phyloP scores from a whole-genome alignment of 2,113 vertebrate genomes.

The Montifringilla adamsi region DNA sequence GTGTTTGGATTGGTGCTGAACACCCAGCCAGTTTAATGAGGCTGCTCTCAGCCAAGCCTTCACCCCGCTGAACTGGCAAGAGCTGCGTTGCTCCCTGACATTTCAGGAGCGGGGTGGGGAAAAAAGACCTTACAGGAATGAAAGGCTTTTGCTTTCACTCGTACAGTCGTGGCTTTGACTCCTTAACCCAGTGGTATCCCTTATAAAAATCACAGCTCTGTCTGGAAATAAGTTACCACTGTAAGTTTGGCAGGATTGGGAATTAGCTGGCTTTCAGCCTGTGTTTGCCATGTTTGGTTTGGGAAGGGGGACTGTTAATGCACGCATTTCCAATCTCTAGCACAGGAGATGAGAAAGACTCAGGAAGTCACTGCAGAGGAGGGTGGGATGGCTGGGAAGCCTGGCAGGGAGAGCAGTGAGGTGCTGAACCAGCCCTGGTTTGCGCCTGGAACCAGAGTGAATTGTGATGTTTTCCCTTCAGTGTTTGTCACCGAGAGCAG shows the following conservation, averaged over 20 bases:
- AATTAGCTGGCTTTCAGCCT: background rate
- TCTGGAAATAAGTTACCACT: background rate
- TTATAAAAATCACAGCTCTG: background rate
- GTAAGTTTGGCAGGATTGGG: background rate
- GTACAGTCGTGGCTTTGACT: background rate
- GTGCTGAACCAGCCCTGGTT: background rate
- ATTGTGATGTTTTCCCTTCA: background rate
- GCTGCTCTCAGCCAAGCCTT: constrained; percentile 16
- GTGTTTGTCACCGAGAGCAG: background rate
- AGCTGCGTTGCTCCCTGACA: background rate
- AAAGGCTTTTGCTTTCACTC: background rate
- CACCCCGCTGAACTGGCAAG: background rate
- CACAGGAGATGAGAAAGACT: background rate
- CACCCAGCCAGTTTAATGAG: constrained; percentile 12
- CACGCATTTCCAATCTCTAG: background rate
- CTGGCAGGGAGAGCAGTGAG: fast-evolving
- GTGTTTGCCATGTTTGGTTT: background rate
- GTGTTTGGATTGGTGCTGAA: constrained; percentile 3
- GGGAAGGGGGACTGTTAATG: background rate
- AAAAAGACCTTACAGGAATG: background rate
- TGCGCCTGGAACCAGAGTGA: fast-evolving
- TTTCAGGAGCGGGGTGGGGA: background rate
- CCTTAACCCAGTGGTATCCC: background rate
- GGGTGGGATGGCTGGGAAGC: background rate
- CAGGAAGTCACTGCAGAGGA: background rate